A percentile compares a stretch with the other conserved stretches of the same genome.
These are phyloP conservation scores for Caenorhabditis doughertyi DNA, from an alignment of 2,888 invertebrate genomes.

Conservation along the genomic window DNA sequence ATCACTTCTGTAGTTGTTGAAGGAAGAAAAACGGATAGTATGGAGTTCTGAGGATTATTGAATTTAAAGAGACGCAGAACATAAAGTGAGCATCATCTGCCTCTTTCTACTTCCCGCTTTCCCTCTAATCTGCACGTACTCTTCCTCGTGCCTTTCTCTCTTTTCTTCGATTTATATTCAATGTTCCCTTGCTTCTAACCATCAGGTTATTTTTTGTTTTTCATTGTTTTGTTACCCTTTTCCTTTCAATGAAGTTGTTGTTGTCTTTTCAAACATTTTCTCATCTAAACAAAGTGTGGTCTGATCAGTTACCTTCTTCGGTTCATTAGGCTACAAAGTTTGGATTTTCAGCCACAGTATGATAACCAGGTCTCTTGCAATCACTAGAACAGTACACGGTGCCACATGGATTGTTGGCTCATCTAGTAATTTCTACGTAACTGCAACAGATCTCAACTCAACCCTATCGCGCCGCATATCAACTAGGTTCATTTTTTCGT, in stretches of 20 bases:
- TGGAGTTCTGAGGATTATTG: constrained; percentile 66
- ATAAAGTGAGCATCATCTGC: constrained; percentile 5
- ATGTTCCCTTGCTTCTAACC: constrained; percentile 10
- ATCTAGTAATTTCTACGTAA: not conserved
- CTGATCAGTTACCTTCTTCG: not conserved
- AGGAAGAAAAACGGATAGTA: constrained; percentile 64
- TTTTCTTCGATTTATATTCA: constrained; percentile 22
- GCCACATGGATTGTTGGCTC: not conserved
- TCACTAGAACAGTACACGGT: not conserved
- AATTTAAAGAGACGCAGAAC: constrained; percentile 31
- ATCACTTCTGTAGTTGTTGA: constrained; percentile 66
- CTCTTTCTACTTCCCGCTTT: not conserved
- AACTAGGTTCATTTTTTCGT: constrained; percentile 28
- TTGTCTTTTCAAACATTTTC: constrained; percentile 17
- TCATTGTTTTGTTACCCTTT: constrained; percentile 10
- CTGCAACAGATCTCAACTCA: not conserved
- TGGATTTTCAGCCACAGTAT: constrained; percentile 11
- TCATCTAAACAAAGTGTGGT: not conserved
- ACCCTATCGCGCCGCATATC: constrained; percentile 24
- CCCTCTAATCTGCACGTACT: constrained; percentile 37
- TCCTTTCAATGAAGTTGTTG: constrained; percentile 36
- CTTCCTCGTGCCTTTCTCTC: not conserved
- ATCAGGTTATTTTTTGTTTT: constrained; percentile 25
- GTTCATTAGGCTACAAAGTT: not conserved
- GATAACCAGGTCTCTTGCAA: constrained; percentile 20